These are phyloP conservation scores for Clusia tigrina DNA, from an alignment of 2,888 invertebrate genomes.

Conservation along the genomic window DNA sequence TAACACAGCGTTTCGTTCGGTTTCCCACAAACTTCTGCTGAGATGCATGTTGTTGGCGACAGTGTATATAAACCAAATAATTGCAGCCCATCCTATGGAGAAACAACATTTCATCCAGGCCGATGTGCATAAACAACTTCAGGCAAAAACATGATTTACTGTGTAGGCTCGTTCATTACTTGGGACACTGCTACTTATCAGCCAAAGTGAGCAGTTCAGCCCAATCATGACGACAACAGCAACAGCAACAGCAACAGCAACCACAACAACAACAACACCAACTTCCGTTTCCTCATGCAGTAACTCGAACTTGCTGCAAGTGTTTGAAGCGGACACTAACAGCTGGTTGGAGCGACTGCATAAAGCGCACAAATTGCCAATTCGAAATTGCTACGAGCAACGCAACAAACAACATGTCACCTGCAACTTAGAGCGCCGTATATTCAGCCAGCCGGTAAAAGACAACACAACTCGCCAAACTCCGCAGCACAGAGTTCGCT, in stretches of 20 bases:
- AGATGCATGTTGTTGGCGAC: too few species aligned
- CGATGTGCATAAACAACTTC: too few species aligned
- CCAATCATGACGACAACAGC: conserved; percentile 2
- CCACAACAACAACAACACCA: background rate
- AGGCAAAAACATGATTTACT: too few species aligned
- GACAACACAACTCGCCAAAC: background rate
- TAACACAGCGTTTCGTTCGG: too few species aligned
- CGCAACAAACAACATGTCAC: background rate
- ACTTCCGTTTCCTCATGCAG: conserved; percentile 7
- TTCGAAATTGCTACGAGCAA: background rate
- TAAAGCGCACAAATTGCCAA: background rate
- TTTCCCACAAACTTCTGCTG: too few species aligned
- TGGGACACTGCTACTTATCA: too few species aligned
- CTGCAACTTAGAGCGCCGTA: background rate
- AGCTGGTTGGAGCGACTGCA: background rate
- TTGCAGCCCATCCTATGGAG: too few species aligned
- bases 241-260: background rate
- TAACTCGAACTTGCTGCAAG: background rate
- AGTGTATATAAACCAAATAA: too few species aligned
- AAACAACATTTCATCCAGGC: too few species aligned
- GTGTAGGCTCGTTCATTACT: too few species aligned
- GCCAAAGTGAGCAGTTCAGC: too few species aligned
- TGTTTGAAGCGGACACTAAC: background rate
- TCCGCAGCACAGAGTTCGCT: background rate
- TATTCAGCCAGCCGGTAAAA: background rate